Conservation (phyloP, 2,888 invertebrate genomes). For the Stramonita haemastoma region DNA sequence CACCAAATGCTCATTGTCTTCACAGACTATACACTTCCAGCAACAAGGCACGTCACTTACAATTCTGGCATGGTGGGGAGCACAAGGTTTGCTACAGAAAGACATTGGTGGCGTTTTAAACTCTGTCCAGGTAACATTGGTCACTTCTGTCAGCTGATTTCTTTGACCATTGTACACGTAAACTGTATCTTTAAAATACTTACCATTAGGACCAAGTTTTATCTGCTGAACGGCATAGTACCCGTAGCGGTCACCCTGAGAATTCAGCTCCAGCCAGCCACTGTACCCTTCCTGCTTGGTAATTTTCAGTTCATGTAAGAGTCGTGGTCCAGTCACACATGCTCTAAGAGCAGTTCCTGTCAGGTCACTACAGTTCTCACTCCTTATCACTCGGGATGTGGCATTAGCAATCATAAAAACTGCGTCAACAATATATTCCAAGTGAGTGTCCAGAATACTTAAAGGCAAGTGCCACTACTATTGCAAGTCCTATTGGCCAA, state of each 20-base stretch:
- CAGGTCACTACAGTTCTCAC: constrained; percentile 20
- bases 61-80: constrained; percentile 42
- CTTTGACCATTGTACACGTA: too few species aligned
- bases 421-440: constrained; percentile 32
- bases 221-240: constrained; percentile 43
- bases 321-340: constrained; percentile 38
- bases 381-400: constrained; percentile 31
- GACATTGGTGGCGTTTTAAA: constrained; percentile 39
- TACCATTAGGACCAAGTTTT: background rate
- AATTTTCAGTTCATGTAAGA: constrained; percentile 40
- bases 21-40: constrained; percentile 56
- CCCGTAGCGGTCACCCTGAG: constrained; percentile 34
- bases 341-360: constrained; percentile 36
- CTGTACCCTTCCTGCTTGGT: constrained; percentile 33
- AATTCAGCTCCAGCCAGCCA: constrained; percentile 39
- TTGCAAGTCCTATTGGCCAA: too few species aligned
- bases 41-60: constrained; percentile 38
- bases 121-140: background rate
- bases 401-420: constrained; percentile 44
- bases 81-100: constrained; percentile 24
- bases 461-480: too few species aligned
- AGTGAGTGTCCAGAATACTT: too few species aligned
- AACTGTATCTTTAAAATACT: background rate
- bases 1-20: constrained; percentile 52
- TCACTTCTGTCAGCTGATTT: background rate